phyloP scores from a whole-genome alignment of 2,888 invertebrate species.

The Hecatera dysodea region DNA sequence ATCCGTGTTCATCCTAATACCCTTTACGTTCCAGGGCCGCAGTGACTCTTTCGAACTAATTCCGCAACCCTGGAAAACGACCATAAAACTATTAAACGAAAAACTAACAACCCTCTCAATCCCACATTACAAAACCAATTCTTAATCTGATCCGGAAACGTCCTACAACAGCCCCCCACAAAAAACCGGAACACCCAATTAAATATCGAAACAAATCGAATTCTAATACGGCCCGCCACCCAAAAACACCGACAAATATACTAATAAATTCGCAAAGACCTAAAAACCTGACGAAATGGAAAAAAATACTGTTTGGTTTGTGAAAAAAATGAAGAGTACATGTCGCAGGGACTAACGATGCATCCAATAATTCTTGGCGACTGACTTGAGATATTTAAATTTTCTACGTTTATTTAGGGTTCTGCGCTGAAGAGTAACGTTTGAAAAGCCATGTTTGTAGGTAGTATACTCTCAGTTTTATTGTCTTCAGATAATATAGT shows the following conservation, averaged over 20 bases:
- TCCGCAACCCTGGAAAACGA: too few relatives aligned
- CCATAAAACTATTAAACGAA: slow-evolving; percentile 40
- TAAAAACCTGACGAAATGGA: slow-evolving; percentile 85
- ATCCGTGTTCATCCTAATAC: too few relatives aligned
- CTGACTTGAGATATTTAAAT: slow-evolving; percentile 81
- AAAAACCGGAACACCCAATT: slow-evolving; percentile 70
- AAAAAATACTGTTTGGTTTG: slow-evolving; percentile 74
- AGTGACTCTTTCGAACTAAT: too few relatives aligned
- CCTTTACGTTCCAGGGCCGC: too few relatives aligned
- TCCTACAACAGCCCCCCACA: slow-evolving; percentile 4
- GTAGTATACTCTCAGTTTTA: neutral
- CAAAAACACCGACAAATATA: slow-evolving; percentile 77
- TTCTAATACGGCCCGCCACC: slow-evolving; percentile 69
- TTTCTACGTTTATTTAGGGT: slow-evolving; percentile 74
- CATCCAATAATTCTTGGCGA: slow-evolving; percentile 82
- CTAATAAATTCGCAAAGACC: slow-evolving; percentile 81
- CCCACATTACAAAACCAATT: neutral
- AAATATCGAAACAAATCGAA: slow-evolving; percentile 66
- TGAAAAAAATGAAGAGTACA: slow-evolving; percentile 58
- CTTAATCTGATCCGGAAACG: slow-evolving; percentile 41
- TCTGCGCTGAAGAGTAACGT: neutral
- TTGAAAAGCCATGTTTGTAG: neutral
- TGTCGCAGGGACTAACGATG: slow-evolving; percentile 86
- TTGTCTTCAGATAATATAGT: neutral
- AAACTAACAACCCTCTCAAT: slow-evolving; percentile 13